phyloP scores from a whole-genome alignment of 2,888 invertebrate species.

The Phoenoteleia sp. region DNA sequence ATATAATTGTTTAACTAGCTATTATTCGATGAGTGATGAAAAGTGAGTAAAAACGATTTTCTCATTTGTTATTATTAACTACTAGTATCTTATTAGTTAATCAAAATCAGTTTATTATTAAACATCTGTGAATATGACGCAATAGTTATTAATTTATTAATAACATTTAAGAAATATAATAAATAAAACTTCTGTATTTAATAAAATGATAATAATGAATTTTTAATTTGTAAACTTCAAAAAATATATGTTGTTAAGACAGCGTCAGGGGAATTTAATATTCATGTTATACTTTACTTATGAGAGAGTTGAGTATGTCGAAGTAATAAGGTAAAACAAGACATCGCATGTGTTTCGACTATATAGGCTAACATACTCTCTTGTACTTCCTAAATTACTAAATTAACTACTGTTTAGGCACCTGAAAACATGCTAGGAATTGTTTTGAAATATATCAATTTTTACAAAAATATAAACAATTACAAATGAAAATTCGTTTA shows the following conservation, averaged over 20 bases:
- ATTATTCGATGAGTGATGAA: too few species aligned
- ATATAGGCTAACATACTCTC: constrained; percentile 24
- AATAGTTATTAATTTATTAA: too few species aligned
- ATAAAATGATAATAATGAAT: too few species aligned
- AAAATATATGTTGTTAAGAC: not conserved
- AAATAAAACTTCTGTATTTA: too few species aligned
- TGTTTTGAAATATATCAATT: not conserved
- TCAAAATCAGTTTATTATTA: too few species aligned
- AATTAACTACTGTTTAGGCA: constrained; percentile 21
- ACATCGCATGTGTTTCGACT: constrained; percentile 21
- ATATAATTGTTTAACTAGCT: too few species aligned
- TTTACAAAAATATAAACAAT: not conserved
- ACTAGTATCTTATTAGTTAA: too few species aligned
- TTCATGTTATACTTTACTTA: constrained; percentile 25
- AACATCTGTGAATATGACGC: too few species aligned
- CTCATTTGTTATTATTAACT: too few species aligned
- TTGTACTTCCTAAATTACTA: constrained; percentile 22
- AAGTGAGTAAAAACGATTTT: too few species aligned
- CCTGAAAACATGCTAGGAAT: not conserved
- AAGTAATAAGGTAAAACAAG: constrained; percentile 34
- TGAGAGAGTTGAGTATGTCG: not conserved
- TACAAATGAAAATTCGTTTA: too few species aligned
- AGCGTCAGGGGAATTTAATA: constrained; percentile 16
- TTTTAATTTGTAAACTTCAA: not conserved
- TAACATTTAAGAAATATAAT: too few species aligned